phyloP scores from a whole-genome alignment of 2,113 vertebrate genomes.

The Oryzias celebensis region DNA sequence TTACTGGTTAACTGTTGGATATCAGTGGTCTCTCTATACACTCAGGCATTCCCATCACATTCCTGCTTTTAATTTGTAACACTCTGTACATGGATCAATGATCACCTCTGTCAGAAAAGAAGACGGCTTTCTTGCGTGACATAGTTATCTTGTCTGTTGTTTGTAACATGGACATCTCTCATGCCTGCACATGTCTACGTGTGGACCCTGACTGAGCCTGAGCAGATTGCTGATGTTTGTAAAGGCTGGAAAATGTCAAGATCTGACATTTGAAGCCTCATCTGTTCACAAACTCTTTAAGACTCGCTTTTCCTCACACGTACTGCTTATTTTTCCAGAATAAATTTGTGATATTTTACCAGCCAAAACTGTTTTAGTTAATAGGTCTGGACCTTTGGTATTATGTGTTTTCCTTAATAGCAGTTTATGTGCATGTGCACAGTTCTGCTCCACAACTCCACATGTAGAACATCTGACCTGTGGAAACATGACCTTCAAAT shows the following conservation, averaged over 20 bases:
- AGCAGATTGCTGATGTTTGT: conserved; percentile 7
- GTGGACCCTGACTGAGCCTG: neutral
- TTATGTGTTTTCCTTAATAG: no score
- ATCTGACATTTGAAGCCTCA: conserved; percentile 37
- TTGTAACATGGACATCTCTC: no score
- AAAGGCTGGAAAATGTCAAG: conserved; percentile 25
- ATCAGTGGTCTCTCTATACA: neutral
- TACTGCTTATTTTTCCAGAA: no score
- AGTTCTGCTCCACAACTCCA: no score
- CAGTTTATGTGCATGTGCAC: no score
- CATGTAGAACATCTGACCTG: no score
- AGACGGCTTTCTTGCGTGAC: conserved; percentile 1
- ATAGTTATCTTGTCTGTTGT: neutral
- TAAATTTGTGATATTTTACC: no score
- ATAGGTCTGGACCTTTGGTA: no score
- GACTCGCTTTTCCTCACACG: no score
- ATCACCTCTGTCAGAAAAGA: conserved; percentile 1
- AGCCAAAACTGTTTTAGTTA: no score
- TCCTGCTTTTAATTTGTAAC: neutral
- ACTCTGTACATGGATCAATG: conserved; percentile 13
- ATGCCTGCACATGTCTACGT: neutral
- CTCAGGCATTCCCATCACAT: neutral
- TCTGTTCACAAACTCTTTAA: conserved; percentile 9
- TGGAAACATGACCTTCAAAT: no score
- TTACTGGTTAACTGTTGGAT: neutral